phyloP scores from a whole-genome alignment of 2,797 vertebrate species.

The Agapornis canus region DNA sequence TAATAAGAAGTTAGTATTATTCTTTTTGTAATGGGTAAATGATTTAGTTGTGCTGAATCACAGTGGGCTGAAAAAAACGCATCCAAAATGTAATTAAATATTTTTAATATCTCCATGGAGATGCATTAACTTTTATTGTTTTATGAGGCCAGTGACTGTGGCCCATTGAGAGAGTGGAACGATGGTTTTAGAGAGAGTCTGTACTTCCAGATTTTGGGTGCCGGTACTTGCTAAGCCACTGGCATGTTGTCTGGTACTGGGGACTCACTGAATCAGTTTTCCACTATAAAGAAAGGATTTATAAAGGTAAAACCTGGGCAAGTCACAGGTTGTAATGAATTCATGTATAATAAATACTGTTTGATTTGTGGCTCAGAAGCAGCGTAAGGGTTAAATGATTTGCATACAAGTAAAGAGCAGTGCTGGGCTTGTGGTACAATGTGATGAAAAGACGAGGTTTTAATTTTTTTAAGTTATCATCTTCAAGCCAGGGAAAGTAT shows the following conservation, averaged over 20 bases:
- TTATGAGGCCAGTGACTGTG: not conserved
- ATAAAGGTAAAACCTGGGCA: not conserved
- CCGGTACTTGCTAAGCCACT: not conserved
- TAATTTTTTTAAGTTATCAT: not conserved
- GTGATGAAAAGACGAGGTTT: not conserved
- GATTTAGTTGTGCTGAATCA: slow-evolving; percentile 18
- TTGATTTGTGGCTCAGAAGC: not conserved
- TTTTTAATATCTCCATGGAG: not conserved
- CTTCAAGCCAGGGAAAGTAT: slow-evolving; percentile 62
- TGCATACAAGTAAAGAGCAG: not conserved
- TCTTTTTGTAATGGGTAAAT: not conserved
- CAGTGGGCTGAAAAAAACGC: slow-evolving; percentile 6
- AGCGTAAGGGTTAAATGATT: not conserved
- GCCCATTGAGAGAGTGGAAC: not conserved
- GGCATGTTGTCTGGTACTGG: not conserved
- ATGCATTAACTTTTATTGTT: not conserved
- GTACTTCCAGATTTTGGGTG: not conserved
- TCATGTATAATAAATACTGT: not conserved
- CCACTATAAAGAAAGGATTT: not conserved
- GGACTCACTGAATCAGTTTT: not conserved
- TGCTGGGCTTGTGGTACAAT: slow-evolving; percentile 35
- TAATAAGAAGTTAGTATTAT: not conserved
- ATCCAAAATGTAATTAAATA: slow-evolving; percentile 6
- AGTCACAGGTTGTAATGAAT: not conserved
- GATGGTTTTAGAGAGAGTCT: not conserved